Evolutionary conservation across 2,888 invertebrate genomes (phyloP).

Genomic region (Euplexia lucipara): DNA sequence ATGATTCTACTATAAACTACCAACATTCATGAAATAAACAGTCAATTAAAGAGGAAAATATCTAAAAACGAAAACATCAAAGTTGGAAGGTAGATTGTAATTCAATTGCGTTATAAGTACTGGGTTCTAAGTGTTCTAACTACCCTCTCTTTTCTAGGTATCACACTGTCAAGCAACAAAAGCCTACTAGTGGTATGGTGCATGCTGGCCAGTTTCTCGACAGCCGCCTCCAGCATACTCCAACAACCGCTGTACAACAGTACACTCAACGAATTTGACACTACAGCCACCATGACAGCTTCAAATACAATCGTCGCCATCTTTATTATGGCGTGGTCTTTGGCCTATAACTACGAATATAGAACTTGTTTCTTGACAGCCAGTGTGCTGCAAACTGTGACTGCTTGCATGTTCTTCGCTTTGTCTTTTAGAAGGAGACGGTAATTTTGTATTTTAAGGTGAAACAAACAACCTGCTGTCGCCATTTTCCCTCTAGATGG

Average conservation of each 20-base stretch:
- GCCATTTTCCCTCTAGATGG: no score
- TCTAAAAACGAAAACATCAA: no score
- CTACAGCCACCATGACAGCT: conserved; percentile 84
- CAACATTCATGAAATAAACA: no score
- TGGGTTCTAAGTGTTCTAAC: neutral
- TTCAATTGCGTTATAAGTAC: neutral
- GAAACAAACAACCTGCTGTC: no score
- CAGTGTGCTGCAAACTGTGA: conserved; percentile 79
- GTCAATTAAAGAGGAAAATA: no score
- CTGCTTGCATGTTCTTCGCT: conserved; percentile 80
- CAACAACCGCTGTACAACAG: conserved; percentile 85
- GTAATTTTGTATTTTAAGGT: conserved; percentile 60
- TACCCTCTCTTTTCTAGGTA: conserved; percentile 73
- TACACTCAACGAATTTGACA: conserved; percentile 86
- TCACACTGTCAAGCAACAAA: conserved; percentile 79
- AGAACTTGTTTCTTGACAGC: conserved; percentile 84
- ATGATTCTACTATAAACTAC: no score
- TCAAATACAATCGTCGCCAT: conserved; percentile 83
- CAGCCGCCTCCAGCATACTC: conserved; percentile 81
- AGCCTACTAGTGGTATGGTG: conserved; percentile 85
- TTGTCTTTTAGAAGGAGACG: conserved; percentile 82
- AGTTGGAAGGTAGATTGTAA: neutral
- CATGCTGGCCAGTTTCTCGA: conserved; percentile 84
- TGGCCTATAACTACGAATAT: conserved; percentile 81
- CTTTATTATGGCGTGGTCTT: conserved; percentile 80